A percentile compares a stretch with the other conserved stretches of the same genome.
Evolutionary conservation across 1,140 invertebrate genomes (phyloP).

Genomic region (Zaprionus kolodkinae): DNA sequence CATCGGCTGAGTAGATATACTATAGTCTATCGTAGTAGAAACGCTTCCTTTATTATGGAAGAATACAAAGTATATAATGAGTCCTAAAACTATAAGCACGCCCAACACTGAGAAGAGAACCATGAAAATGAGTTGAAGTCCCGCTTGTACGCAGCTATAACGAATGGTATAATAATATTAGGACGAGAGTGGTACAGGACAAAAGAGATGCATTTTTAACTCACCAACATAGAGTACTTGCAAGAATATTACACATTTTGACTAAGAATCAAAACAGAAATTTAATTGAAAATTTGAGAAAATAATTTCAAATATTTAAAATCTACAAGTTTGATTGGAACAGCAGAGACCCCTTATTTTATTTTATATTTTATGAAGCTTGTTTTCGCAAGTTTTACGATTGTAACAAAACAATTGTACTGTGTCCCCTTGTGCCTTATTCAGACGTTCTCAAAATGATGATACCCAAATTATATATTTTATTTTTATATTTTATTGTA

Average conservation of each 20-base stretch:
- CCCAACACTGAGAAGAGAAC: not conserved
- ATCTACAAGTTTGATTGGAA: too few relatives aligned
- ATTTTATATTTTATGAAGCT: too few relatives aligned
- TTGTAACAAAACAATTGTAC: constrained; percentile 1
- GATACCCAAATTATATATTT: constrained; percentile 71
- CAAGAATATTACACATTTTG: constrained; percentile 2
- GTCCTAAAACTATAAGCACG: constrained; percentile 1
- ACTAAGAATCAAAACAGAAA: not conserved
- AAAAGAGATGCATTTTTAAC: not conserved
- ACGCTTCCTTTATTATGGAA: constrained; percentile 27
- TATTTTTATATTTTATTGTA: constrained; percentile 66
- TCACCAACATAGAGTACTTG: constrained; percentile 26
- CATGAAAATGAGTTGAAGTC: not conserved
- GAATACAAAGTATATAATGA: constrained; percentile 45
- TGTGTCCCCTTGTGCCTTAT: not conserved
- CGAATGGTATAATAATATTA: not conserved
- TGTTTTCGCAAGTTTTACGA: not conserved
- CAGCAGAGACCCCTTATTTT: too few relatives aligned
- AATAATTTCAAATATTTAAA: too few relatives aligned
- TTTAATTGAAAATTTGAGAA: too few relatives aligned
- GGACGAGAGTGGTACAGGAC: not conserved
- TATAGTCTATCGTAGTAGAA: too few relatives aligned
- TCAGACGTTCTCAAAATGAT: not conserved
- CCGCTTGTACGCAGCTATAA: constrained; percentile 34
- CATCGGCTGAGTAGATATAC: too few relatives aligned